phyloP scores from a whole-genome alignment of 2,113 vertebrate genomes.

The Protomyctophum bolini region DNA sequence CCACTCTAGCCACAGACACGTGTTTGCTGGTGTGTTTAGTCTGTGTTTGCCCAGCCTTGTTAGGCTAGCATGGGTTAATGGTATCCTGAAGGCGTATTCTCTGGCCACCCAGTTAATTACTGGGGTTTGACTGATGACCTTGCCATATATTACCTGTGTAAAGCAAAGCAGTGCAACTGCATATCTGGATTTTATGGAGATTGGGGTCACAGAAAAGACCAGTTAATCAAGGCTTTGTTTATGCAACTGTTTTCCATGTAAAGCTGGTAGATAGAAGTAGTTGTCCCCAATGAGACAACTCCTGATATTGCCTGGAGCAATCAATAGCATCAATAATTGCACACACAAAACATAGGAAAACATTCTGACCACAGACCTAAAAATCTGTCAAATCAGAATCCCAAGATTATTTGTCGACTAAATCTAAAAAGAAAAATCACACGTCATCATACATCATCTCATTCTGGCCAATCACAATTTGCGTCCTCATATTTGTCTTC shows the following conservation, averaged over 20 bases:
- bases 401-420: slow-evolving; percentile 16
- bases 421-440: slow-evolving; percentile 56
- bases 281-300: neutral
- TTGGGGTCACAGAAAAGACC: slow-evolving; percentile 57
- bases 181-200: slow-evolving; percentile 49
- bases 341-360: neutral
- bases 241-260: slow-evolving; percentile 34
- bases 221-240: slow-evolving; percentile 67
- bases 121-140: slow-evolving; percentile 61
- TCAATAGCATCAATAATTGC: no score
- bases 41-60: slow-evolving; percentile 62
- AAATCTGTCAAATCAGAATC: neutral
- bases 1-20: slow-evolving; percentile 44
- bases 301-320: neutral
- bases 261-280: no score
- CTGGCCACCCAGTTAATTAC: slow-evolving; percentile 66
- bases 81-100: slow-evolving; percentile 66
- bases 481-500: neutral
- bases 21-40: slow-evolving; percentile 63
- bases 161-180: slow-evolving; percentile 38
- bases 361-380: neutral
- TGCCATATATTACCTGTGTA: slow-evolving; percentile 57
- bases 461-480: no score
- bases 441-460: neutral
- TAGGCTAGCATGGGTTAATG: slow-evolving; percentile 71